These are phyloP conservation scores for Steinernema khuongi DNA, from an alignment of 1,140 invertebrate genomes.

Conservation along the genomic window DNA sequence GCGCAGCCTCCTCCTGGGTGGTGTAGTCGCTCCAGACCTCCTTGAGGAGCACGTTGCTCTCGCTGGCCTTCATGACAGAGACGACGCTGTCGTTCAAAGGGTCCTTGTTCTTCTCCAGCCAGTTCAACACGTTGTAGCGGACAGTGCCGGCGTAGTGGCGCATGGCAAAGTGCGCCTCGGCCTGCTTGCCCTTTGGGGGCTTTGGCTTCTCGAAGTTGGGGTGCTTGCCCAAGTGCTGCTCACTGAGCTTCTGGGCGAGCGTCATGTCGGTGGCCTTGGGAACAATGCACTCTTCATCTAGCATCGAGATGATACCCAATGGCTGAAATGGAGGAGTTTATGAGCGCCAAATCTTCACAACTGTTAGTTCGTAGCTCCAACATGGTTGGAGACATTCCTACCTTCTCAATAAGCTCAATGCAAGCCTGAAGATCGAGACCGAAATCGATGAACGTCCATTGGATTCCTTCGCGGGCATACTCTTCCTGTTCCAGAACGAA, in stretches of 20 bases:
- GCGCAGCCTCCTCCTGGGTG: conserved; percentile 53
- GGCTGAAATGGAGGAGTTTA: conserved; percentile 67
- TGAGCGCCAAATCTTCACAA: neutral
- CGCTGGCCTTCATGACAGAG: conserved; percentile 71
- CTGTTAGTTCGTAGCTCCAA: neutral
- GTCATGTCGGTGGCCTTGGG: conserved; percentile 97
- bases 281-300: conserved; percentile 99
- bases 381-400: conserved; percentile 61
- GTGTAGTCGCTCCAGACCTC: conserved; percentile 46
- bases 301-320: conserved; percentile 98
- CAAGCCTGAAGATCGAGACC: conserved; percentile 95
- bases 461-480: too few species aligned
- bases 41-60: conserved; percentile 43
- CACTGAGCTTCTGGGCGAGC: conserved; percentile 93
- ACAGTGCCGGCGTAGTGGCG: conserved; percentile 96
- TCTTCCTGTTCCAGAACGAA: conserved; percentile 99
- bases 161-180: conserved; percentile 94
- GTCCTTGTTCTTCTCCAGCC: conserved; percentile 99
- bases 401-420: conserved; percentile 99
- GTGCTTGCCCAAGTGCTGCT: conserved; percentile 91
- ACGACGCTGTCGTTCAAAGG: conserved; percentile 96
- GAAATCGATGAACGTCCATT: conserved; percentile 99
- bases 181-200: too few species aligned
- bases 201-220: conserved; percentile 75
- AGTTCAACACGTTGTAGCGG: conserved; percentile 91